Evolutionary conservation across 2,113 vertebrate species (phyloP), one percentile per base, ranked within the genome.

Genomic region (Chitala chitala): DNA sequence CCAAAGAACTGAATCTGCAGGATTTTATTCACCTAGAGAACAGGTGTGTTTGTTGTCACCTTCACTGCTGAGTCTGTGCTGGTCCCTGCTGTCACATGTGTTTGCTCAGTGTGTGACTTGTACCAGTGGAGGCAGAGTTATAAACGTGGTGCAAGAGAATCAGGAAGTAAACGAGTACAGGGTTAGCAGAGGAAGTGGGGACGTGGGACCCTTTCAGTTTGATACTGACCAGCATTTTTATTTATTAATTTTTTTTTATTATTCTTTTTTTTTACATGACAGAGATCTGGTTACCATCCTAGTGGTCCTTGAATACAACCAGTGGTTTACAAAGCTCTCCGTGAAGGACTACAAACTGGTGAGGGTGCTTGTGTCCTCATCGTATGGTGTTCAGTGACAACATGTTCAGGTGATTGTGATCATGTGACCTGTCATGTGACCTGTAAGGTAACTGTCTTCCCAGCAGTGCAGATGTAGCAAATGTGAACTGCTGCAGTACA

Each of bases 21-120:
- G 96, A 99, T 82, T 99, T 99, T 76, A 93, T 93, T 79, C 96
- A 99, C 76, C 92, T 99, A 77, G 96, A 99, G 76, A 94, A 95
- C 90, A 94, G 95, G 96, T 96, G 84, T 82, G 48, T 64, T 46
- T 64, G 3, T 36, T 33, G 42, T 22, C 72, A n/a, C 8, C 3
- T 33, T 10, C 8, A 8, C 9, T 63, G 1, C 7, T 0, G 17
- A 8, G 29, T 0, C 33, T 15, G 13, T 15, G 5, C 3, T 33
- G 33, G 33, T 33, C 31, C 38, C 31, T 63, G 33, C 59, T 6
- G n/a, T n/a, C n/a, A n/a, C n/a, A n/a, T n/a, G n/a, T n/a, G n/a
- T n/a, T n/a, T n/a, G n/a, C n/a, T n/a, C n/a, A n/a, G n/a, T n/a
- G n/a, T n/a, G n/a, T n/a, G n/a, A n/a, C n/a, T n/a, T n/a, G n/a